These are phyloP conservation scores for Drosophila cognata DNA, from an alignment of 2,888 invertebrate genomes.

Conservation along the genomic window DNA sequence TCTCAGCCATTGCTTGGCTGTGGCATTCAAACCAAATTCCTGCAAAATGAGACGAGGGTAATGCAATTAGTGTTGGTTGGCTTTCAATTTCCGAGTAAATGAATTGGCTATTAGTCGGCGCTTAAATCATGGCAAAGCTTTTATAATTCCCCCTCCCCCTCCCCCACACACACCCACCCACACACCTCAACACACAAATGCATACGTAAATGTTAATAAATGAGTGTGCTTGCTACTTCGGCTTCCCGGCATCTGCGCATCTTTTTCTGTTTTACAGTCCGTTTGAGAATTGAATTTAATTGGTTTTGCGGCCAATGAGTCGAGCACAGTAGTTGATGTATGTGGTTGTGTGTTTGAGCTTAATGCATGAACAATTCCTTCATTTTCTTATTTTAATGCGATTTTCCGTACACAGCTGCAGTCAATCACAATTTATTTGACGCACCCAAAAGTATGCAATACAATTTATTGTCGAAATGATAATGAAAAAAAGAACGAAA, in stretches of 20 bases:
- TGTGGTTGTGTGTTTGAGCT: conserved; percentile 8
- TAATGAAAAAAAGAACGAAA: conserved; percentile 5
- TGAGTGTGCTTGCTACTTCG: conserved; percentile 15
- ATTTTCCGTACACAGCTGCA: conserved; percentile 7
- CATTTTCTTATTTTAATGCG: conserved; percentile 41
- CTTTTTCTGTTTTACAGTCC: conserved; percentile 65
- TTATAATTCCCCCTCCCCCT: background rate
- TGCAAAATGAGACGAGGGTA: conserved; percentile 41
- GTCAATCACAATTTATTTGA: conserved; percentile 28
- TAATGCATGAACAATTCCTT: conserved; percentile 40
- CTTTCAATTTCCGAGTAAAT: conserved; percentile 38
- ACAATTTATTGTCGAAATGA: conserved; percentile 11
- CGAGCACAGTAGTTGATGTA: background rate
- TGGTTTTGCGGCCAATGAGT: conserved; percentile 55
- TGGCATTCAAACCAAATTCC: conserved; percentile 41
- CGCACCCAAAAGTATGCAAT: conserved; percentile 50
- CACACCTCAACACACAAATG: background rate
- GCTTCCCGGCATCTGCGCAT: conserved; percentile 45
- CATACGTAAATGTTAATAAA: background rate
- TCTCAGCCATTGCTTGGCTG: conserved; percentile 57
- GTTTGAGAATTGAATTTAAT: conserved; percentile 68
- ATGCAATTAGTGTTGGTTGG: conserved; percentile 59
- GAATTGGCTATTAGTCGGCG: conserved; percentile 45
- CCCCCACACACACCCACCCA: background rate
- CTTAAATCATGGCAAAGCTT: conserved; percentile 39